These are phyloP conservation scores for Opisthograptis luteolata DNA, from an alignment of 2,888 invertebrate genomes.

Conservation along the genomic window DNA sequence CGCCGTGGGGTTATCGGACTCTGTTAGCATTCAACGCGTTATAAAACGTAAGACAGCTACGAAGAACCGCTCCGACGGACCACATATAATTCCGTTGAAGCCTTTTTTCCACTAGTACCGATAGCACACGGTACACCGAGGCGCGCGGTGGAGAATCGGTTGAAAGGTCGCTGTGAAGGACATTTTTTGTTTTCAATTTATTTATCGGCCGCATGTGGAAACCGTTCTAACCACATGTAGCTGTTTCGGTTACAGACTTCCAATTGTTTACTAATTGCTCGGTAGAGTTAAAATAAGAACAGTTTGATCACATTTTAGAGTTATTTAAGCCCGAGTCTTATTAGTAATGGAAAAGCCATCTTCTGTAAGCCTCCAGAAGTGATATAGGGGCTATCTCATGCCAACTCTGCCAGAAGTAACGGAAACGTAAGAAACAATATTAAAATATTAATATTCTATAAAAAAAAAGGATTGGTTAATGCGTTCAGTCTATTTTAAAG, in stretches of 20 bases:
- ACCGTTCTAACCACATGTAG: slow-evolving; percentile 49
- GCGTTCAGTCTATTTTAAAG: no score
- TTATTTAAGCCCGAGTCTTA: no score
- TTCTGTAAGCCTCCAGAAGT: no score
- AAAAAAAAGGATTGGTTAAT: no score
- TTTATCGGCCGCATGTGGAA: slow-evolving; percentile 58
- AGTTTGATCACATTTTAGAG: slow-evolving; percentile 7
- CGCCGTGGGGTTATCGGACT: slow-evolving; percentile 80
- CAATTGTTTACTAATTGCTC: slow-evolving; percentile 23
- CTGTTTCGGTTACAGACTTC: slow-evolving; percentile 35
- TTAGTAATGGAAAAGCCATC: no score
- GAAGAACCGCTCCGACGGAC: slow-evolving; percentile 73
- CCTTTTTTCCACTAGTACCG: slow-evolving; percentile 78
- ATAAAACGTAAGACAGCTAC: slow-evolving; percentile 76
- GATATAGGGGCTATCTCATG: no score
- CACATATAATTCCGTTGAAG: slow-evolving; percentile 80
- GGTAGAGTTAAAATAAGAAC: slow-evolving; percentile 5
- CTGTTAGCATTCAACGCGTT: slow-evolving; percentile 80
- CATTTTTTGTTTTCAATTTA: slow-evolving; percentile 68
- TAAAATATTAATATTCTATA: no score
- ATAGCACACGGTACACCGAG: slow-evolving; percentile 71
- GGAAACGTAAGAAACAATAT: no score
- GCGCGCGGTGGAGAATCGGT: slow-evolving; percentile 56
- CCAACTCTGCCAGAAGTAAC: no score
- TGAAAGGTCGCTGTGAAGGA: slow-evolving; percentile 77